Conservation (phyloP, 2,888 invertebrate genomes). For the Eulithis testata region DNA sequence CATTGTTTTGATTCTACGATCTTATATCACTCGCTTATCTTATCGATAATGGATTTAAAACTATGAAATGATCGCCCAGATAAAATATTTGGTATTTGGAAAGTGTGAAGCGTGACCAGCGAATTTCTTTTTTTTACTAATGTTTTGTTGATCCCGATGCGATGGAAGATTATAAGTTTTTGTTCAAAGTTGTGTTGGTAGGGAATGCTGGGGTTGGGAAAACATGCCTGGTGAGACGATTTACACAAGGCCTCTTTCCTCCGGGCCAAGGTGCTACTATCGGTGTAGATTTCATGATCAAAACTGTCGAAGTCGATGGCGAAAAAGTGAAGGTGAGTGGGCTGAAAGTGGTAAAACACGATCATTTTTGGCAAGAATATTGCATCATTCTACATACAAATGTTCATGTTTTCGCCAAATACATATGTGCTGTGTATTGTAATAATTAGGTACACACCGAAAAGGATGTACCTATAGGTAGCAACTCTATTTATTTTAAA, state of each 20-base stretch:
- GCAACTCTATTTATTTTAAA: not conserved
- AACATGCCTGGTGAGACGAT: conserved; percentile 97
- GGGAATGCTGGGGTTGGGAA: conserved; percentile 99
- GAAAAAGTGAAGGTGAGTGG: conserved; percentile 94
- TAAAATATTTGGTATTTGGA: conserved; percentile 57
- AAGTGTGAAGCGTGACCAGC: conserved; percentile 69
- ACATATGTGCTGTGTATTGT: conserved; percentile 17
- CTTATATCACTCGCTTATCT: conserved; percentile 48
- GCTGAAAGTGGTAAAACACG: conserved; percentile 19
- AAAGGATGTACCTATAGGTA: conserved; percentile 6
- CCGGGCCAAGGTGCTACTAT: conserved; percentile 99
- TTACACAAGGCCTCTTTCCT: conserved; percentile 98
- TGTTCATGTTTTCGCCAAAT: conserved; percentile 36
- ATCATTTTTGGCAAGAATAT: conserved; percentile 51
- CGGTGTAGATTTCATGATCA: conserved; percentile 99
- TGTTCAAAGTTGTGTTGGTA: conserved; percentile 99
- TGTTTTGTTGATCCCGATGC: conserved; percentile 63
- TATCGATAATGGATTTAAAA: conserved; percentile 67
- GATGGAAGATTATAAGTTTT: conserved; percentile 99
- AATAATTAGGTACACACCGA: conserved; percentile 17
- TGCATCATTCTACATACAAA: conserved; percentile 52
- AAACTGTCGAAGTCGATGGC: conserved; percentile 98
- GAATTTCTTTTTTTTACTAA: conserved; percentile 57
- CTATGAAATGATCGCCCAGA: conserved; percentile 61
- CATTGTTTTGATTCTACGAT: conserved; percentile 51